Percentiles rank a stretch among this genome's conserved stretches.
Evolutionary conservation across 2,797 vertebrate genomes (phyloP).

Genomic region (Poeciliopsis presidionis): DNA sequence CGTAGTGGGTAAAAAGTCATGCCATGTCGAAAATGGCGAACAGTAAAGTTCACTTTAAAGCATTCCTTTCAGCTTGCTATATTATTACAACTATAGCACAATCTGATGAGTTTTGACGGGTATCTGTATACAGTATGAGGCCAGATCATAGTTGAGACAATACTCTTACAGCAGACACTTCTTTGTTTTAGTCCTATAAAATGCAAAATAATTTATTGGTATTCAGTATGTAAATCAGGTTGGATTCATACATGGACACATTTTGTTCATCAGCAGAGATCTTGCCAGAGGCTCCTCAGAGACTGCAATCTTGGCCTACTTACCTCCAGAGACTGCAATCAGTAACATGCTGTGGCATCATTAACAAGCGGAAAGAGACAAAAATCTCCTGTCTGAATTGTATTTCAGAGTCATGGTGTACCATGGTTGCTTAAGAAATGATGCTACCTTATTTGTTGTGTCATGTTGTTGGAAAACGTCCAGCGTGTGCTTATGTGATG

Average conservation of each 20-base stretch:
- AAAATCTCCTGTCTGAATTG: slow-evolving; percentile 45
- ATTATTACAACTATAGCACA: neutral
- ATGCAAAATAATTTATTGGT: slow-evolving; percentile 54
- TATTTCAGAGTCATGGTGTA: slow-evolving; percentile 36
- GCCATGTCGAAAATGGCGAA: neutral
- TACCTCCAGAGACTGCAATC: slow-evolving; percentile 73
- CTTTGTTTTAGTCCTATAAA: slow-evolving; percentile 30
- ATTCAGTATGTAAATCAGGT: slow-evolving; percentile 71
- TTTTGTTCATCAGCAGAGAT: slow-evolving; percentile 66
- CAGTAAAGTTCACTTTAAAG: neutral
- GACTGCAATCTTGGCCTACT: slow-evolving; percentile 64
- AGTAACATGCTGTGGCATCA: slow-evolving; percentile 72
- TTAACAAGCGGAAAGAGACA: slow-evolving; percentile 61
- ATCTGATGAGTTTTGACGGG: neutral
- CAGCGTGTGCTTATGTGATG: neutral
- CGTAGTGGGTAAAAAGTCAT: neutral
- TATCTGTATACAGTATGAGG: neutral
- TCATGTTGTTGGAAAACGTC: neutral
- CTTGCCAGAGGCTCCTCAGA: slow-evolving; percentile 61
- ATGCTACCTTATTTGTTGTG: slow-evolving; percentile 18
- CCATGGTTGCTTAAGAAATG: slow-evolving; percentile 13
- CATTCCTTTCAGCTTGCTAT: neutral
- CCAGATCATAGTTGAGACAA: slow-evolving; percentile 1
- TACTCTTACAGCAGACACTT: slow-evolving; percentile 18
- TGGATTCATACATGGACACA: slow-evolving; percentile 55